Conservation (phyloP, 2,113 vertebrate species). For the Plestiodon gilberti region DNA sequence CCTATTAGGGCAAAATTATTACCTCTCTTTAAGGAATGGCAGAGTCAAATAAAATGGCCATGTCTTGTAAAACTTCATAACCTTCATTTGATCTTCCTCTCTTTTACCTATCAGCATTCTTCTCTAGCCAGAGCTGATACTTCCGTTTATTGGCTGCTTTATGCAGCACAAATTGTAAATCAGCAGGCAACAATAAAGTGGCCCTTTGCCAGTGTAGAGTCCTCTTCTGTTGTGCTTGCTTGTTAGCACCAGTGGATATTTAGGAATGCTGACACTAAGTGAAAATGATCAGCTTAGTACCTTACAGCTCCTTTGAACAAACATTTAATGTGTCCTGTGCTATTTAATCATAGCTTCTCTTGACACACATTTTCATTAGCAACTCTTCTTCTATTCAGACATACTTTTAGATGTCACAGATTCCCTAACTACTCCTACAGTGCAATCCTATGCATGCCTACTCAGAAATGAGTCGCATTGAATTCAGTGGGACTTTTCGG, state of each 20-base stretch:
- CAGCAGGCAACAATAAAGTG: conserved; percentile 41
- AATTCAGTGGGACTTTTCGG: too few relatives aligned
- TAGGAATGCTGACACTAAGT: conserved; percentile 17
- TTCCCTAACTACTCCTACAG: conserved; percentile 10
- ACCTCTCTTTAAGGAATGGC: conserved; percentile 23
- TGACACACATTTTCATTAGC: conserved; percentile 19
- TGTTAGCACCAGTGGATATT: conserved; percentile 22
- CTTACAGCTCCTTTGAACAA: background rate
- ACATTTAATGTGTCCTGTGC: background rate
- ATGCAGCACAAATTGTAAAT: conserved; percentile 65
- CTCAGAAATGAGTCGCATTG: too few relatives aligned
- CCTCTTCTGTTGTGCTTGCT: conserved; percentile 45
- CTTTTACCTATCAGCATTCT: conserved; percentile 58
- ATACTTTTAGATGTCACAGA: background rate
- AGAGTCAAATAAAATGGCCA: conserved; percentile 50
- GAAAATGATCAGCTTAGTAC: conserved; percentile 5
- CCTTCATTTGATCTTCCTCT: conserved; percentile 63
- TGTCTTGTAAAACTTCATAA: conserved; percentile 57
- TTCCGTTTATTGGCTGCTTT: conserved; percentile 45
- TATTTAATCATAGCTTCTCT: conserved; percentile 27
- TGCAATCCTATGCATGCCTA: background rate
- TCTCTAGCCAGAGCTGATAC: conserved; percentile 47
- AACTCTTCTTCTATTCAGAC: conserved; percentile 18
- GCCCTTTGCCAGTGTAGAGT: conserved; percentile 32
- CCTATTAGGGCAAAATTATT: conserved; percentile 13